Evolutionary conservation across 2,888 invertebrate genomes (phyloP), one percentile per base, ranked within the genome.

Genomic region (Meteorus colon): DNA sequence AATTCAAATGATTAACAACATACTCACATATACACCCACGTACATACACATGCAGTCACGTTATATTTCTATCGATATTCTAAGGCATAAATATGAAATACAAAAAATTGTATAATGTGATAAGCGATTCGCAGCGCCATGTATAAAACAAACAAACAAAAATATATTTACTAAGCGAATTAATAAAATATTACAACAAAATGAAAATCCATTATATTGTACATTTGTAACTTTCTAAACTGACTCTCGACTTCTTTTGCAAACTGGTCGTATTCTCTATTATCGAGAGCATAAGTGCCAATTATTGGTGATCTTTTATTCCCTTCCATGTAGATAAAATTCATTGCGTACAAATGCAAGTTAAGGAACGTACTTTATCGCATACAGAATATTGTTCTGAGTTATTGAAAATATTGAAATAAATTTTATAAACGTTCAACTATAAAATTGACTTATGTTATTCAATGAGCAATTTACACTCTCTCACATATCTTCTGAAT

Each of bases 91-190:
- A 55, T 55, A n/a, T 19, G 24, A 19, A 6, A 55, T 55, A 55
- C 24, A 19, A 55, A 48, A 55, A 55, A 55, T 55, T 84, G 83
- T 86, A 84, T 83, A 85, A 86, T 86, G 85, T 86, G 85, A 86
- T 85, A 85, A 84, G 84, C 81, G 80, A 82, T 75, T 79, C 82
- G 81, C 82, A 83, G 82, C 78, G 83, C 83, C 82, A 82, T 86
- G 84, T 86, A 83, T 84, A 84, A 83, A 85, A 81, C 68, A 78
- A 63, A 73, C 48, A 29, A 27, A 74, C 69, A 70, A 70, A 74
- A 67, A 67, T 69, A 71, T 74, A 74, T 68, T 67, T 74, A 68
- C 59, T 74, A 67, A 74, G 48, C 14, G n/a, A 37, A 59, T 67
- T 37, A 37, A 59, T 74, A 55, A 67, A 67, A 63, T 63, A 63